Evolutionary conservation across 2,888 invertebrate species (phyloP).

Genomic region (Athalia circularis): DNA sequence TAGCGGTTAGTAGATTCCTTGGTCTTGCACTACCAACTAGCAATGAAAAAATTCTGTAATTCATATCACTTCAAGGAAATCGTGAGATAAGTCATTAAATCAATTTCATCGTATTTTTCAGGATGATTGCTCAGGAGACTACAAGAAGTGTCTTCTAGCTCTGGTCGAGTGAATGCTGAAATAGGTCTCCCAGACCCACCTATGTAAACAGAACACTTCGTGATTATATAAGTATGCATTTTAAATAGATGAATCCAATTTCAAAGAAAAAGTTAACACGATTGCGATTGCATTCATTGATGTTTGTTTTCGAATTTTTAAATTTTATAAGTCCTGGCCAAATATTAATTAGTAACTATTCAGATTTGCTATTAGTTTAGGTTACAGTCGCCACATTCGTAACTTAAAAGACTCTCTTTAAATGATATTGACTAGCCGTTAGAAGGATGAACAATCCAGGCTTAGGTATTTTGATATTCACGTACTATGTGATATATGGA

Average conservation of each 20-base stretch:
- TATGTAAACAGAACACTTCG: not conserved
- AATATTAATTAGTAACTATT: not conserved
- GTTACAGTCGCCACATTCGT: not conserved
- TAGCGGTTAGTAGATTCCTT: constrained; percentile 78
- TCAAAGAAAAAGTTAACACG: not conserved
- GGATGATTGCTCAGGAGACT: constrained; percentile 91
- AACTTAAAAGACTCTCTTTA: not conserved
- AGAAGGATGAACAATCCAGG: not conserved
- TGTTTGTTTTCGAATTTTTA: too few species aligned
- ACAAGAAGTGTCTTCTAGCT: constrained; percentile 88
- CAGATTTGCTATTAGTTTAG: not conserved
- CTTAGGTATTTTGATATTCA: too few species aligned
- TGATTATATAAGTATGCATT: not conserved
- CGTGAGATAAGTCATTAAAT: not conserved
- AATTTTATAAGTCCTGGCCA: too few species aligned
- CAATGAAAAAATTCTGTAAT: not conserved
- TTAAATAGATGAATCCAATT: not conserved
- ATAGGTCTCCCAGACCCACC: not conserved
- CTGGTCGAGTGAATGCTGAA: constrained; percentile 74
- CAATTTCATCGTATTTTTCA: constrained; percentile 71
- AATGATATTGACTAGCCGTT: not conserved
- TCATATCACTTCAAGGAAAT: not conserved
- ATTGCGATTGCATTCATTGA: too few species aligned
- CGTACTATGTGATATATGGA: too few species aligned
- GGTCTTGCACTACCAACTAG: not conserved